Evolutionary conservation across 2,888 invertebrate species (phyloP).

Genomic region (Tigriopus californicus): DNA sequence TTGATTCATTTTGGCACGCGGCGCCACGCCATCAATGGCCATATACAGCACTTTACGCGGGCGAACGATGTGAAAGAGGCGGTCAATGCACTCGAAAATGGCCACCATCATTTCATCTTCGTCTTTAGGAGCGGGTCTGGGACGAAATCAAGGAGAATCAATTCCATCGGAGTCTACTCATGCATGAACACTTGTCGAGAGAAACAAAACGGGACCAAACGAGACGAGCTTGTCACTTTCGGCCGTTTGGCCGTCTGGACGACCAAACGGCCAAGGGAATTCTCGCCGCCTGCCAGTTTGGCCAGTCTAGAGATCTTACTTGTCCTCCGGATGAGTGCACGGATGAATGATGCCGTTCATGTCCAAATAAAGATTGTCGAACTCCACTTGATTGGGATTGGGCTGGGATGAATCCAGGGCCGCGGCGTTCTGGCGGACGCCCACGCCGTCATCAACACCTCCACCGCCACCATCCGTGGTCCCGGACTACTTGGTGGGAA

Average conservation of each 20-base stretch:
- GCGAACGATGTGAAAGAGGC: slow-evolving; percentile 68
- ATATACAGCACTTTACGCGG: slow-evolving; percentile 86
- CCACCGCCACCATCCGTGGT: background rate
- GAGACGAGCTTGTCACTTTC: background rate
- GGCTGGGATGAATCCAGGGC: slow-evolving; percentile 63
- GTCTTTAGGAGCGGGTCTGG: slow-evolving; percentile 73
- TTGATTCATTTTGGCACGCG: slow-evolving; percentile 96
- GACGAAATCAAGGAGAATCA: background rate
- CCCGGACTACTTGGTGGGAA: no score
- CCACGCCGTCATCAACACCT: no score
- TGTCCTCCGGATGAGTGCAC: slow-evolving; percentile 97
- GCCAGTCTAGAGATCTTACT: slow-evolving; percentile 34
- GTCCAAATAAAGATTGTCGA: slow-evolving; percentile 94
- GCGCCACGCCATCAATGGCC: slow-evolving; percentile 75
- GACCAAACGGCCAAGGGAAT: no score
- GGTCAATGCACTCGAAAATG: slow-evolving; percentile 81
- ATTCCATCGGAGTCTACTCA: no score
- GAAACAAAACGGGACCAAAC: no score
- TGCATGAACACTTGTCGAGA: no score
- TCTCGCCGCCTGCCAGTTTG: no score
- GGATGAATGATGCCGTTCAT: slow-evolving; percentile 99
- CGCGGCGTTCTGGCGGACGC: slow-evolving; percentile 40
- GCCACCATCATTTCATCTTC: slow-evolving; percentile 99
- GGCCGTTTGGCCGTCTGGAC: no score
- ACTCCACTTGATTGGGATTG: slow-evolving; percentile 90